Percentiles rank a stretch among this genome's conserved stretches.
Conservation (phyloP, 92 coral and sea anemone species). For the Micromussa lordhowensis region DNA sequence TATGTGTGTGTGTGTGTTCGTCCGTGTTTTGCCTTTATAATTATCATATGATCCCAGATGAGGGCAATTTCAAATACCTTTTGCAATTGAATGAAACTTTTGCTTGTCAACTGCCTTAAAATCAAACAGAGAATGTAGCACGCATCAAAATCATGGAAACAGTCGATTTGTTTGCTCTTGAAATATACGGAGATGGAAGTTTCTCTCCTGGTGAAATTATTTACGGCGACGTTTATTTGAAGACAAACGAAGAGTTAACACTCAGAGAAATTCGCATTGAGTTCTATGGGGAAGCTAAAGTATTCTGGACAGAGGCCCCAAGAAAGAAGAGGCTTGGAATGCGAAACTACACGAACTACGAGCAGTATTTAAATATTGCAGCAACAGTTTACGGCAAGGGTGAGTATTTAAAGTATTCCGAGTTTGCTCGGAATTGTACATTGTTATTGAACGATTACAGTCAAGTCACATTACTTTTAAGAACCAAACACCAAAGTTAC, state of each 20-base stretch:
- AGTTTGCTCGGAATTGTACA: not conserved
- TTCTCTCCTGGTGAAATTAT: slow-evolving; percentile 88
- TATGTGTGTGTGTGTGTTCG: not conserved
- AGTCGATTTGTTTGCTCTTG: slow-evolving; percentile 80
- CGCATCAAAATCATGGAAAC: slow-evolving; percentile 68
- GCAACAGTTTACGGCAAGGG: slow-evolving; percentile 92
- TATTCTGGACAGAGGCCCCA: slow-evolving; percentile 73
- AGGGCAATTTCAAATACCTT: not conserved
- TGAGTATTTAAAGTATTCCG: slow-evolving; percentile 5
- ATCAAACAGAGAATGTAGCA: not conserved
- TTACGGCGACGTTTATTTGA: slow-evolving; percentile 80
- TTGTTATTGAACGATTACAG: not conserved
- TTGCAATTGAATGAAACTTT: not conserved
- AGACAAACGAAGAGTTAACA: slow-evolving; percentile 82
- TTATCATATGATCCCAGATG: not conserved
- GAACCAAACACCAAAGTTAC: not conserved
- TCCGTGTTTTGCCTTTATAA: not conserved
- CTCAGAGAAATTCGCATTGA: slow-evolving; percentile 81
- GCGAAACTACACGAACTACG: slow-evolving; percentile 64
- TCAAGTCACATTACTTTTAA: not conserved
- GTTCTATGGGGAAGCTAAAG: slow-evolving; percentile 92
- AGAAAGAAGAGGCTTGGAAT: slow-evolving; percentile 46
- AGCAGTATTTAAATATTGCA: slow-evolving; percentile 77
- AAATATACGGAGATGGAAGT: slow-evolving; percentile 80
- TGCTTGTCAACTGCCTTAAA: not conserved